phyloP scores from a whole-genome alignment of 2,797 vertebrate genomes.

The Sebastes paucispinis region DNA sequence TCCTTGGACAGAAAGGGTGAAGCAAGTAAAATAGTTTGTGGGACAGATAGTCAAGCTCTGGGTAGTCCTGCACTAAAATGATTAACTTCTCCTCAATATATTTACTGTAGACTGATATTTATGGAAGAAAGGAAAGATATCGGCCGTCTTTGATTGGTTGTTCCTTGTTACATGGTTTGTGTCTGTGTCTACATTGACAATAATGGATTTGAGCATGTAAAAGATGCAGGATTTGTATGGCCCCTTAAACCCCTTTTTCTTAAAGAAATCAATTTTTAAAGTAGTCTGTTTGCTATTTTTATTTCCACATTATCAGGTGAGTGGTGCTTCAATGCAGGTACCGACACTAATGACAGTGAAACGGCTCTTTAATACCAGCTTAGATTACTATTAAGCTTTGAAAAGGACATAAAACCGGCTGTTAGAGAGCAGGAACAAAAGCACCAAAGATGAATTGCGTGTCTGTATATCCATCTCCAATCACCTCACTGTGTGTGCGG shows the following conservation, averaged over 20 bases:
- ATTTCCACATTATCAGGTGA: not conserved
- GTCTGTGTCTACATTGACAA: no score
- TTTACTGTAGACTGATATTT: no score
- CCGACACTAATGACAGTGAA: not conserved
- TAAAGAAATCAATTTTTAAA: not conserved
- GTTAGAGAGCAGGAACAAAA: not conserved
- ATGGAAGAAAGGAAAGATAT: no score
- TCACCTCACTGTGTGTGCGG: not conserved
- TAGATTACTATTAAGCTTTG: not conserved
- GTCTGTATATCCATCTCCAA: not conserved
- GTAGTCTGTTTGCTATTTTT: not conserved
- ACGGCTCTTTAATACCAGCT: not conserved
- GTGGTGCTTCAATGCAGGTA: not conserved
- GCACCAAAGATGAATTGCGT: not conserved
- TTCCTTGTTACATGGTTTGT: no score
- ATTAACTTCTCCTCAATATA: no score
- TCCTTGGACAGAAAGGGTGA: no score
- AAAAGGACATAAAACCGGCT: constrained; percentile 7
- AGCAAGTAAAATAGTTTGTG: no score
- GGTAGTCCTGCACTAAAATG: no score
- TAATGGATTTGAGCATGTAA: no score
- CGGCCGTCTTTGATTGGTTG: no score
- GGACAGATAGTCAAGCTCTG: no score
- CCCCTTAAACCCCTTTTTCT: not conserved
- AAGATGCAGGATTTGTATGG: no score